These are phyloP conservation scores for Epinephelus fuscoguttatus DNA, from an alignment of 2,113 vertebrate species.

Conservation along the genomic window DNA sequence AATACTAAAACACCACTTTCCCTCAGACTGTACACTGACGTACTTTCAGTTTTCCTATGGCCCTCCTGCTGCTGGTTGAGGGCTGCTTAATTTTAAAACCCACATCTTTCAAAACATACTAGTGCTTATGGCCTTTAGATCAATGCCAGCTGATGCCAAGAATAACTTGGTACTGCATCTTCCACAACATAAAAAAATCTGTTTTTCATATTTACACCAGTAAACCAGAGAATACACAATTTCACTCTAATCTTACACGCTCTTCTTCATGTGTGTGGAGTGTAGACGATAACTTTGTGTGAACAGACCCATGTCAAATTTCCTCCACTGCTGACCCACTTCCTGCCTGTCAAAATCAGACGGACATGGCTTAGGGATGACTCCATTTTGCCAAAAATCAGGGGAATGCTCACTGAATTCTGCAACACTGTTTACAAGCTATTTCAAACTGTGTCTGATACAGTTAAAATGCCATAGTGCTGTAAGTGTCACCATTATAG, in stretches of 20 bases:
- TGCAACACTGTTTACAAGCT: slow-evolving; percentile 20
- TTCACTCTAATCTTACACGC: slow-evolving; percentile 19
- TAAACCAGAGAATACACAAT: slow-evolving; percentile 17
- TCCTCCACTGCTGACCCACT: slow-evolving; percentile 79
- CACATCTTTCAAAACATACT: slow-evolving; percentile 16
- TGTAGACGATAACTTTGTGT: slow-evolving; percentile 67
- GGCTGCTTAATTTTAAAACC: slow-evolving; percentile 10
- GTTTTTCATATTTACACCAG: slow-evolving; percentile 6
- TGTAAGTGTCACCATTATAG: neutral
- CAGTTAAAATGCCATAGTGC: slow-evolving; percentile 14
- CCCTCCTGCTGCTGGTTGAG: neutral
- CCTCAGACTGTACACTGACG: neutral
- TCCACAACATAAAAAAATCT: neutral
- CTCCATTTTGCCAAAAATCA: slow-evolving; percentile 60
- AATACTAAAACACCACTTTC: neutral
- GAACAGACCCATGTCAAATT: slow-evolving; percentile 76
- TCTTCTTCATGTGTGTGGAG: slow-evolving; percentile 55
- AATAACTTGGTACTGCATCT: slow-evolving; percentile 14
- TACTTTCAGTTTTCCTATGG: slow-evolving; percentile 18
- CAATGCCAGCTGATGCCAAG: slow-evolving; percentile 25
- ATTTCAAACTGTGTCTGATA: slow-evolving; percentile 39
- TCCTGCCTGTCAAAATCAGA: slow-evolving; percentile 63
- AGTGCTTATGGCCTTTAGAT: slow-evolving; percentile 10
- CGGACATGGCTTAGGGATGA: slow-evolving; percentile 57
- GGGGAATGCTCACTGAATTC: slow-evolving; percentile 77